Evolutionary conservation across 2,888 invertebrate genomes (phyloP).

Genomic region (Phortica magna): DNA sequence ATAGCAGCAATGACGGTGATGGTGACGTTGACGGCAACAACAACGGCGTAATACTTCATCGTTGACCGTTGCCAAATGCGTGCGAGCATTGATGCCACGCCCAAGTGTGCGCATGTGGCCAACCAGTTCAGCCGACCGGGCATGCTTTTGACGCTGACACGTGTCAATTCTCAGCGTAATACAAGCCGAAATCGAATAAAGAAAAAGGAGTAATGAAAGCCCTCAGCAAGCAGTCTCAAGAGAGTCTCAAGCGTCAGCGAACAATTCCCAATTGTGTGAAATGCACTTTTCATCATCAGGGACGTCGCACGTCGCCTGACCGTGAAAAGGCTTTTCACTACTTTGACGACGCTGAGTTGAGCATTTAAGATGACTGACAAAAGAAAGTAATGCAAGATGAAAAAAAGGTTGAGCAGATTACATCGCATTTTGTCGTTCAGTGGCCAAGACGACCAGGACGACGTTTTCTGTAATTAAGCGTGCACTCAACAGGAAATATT

Average conservation of each 20-base stretch:
- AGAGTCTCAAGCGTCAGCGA: too few relatives aligned
- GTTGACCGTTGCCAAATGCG: too few relatives aligned
- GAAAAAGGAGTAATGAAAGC: too few relatives aligned
- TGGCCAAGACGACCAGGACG: background rate
- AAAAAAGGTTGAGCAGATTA: background rate
- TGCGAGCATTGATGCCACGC: too few relatives aligned
- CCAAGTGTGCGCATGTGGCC: too few relatives aligned
- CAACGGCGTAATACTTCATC: background rate
- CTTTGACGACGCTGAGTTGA: background rate
- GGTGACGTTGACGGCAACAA: background rate
- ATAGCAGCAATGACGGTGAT: background rate
- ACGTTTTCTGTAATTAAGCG: background rate
- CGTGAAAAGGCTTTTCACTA: conserved; percentile 2
- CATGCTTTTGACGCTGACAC: too few relatives aligned
- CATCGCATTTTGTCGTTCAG: background rate
- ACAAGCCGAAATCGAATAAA: too few relatives aligned
- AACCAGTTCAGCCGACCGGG: too few relatives aligned
- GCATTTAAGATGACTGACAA: background rate
- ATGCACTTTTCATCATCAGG: background rate
- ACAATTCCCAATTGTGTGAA: background rate
- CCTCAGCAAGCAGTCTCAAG: too few relatives aligned
- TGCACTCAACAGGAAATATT: background rate
- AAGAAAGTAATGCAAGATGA: background rate
- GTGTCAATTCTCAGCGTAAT: too few relatives aligned
- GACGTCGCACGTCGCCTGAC: background rate